Evolutionary conservation across 2,888 invertebrate genomes (phyloP), one percentile per base, ranked within the genome.

Genomic region (Sesamia inferens): DNA sequence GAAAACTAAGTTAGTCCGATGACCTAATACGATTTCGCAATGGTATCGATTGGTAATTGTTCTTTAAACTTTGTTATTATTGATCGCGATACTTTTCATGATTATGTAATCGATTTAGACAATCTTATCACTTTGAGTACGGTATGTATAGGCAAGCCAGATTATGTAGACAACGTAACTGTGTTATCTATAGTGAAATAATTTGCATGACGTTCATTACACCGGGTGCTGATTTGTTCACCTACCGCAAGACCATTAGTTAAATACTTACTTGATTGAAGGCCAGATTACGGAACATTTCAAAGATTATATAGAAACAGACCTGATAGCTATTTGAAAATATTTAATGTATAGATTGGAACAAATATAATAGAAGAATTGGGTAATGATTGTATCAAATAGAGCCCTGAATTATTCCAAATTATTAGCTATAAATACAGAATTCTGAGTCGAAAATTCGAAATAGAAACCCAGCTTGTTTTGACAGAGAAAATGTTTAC

Each of bases 1-100:
- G 88, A 89, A 89, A 86, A 88, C 85, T 74, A 80, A 81, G 71
- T 76, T 79, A 81, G 77, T 79, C 79, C 83, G 78, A 85, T 79
- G 77, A 76, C 71, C 72, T 73, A 82, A 82, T 77, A 80, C 39
- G 47, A 73, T 74, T 81, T 80, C 63, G 84, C 85, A 74, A 81
- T 81, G 16, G 65, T 65, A 65, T 59, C 64, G 58, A 80, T 61
- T 68, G 58, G 65, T 59, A 63, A 68, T 65, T 76, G 61, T 68
- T 63, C 61, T 76, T 58, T 71, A 64, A 70, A 74, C 64, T 74
- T 80, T 75, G 62, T 67, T 71, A n/a, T 57, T 81, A 68, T 74
- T 59, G 68, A 78, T 71, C 62, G 68, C 31, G 58, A 70, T 61
- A 71, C 48, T 63, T 62, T 73, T 71, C 64, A 64, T 48, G 47